These are phyloP conservation scores for Drosophila ezoana DNA, from an alignment of 2,888 invertebrate genomes.

Conservation along the genomic window DNA sequence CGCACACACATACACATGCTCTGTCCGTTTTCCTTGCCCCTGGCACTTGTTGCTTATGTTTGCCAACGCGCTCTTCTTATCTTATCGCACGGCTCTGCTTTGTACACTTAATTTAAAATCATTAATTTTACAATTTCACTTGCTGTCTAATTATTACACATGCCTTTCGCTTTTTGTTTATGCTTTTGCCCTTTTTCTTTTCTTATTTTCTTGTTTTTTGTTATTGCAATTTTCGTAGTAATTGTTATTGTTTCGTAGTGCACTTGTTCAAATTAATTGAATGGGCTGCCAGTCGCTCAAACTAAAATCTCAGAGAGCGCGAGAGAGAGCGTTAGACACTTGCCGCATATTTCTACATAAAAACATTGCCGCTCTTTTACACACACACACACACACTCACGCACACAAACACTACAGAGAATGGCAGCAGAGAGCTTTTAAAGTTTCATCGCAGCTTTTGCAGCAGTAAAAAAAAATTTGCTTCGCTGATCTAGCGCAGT, in stretches of 20 bases:
- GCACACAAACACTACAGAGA: slow-evolving; percentile 4
- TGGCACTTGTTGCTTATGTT: slow-evolving; percentile 65
- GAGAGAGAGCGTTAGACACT: slow-evolving; percentile 40
- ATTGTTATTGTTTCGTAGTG: slow-evolving; percentile 72
- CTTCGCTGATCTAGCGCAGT: slow-evolving; percentile 55
- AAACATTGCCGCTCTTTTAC: slow-evolving; percentile 43
- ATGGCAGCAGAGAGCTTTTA: slow-evolving; percentile 40
- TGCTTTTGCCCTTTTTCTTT: slow-evolving; percentile 32
- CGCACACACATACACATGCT: slow-evolving; percentile 3
- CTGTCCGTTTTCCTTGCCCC: slow-evolving; percentile 34
- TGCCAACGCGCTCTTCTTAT: slow-evolving; percentile 61
- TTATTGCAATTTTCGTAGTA: slow-evolving; percentile 51
- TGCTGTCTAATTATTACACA: slow-evolving; percentile 55
- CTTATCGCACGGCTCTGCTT: slow-evolving; percentile 61
- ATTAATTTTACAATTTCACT: slow-evolving; percentile 66
- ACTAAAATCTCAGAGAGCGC: slow-evolving; percentile 15
- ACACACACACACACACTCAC: slow-evolving; percentile 15
- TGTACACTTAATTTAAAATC: slow-evolving; percentile 75
- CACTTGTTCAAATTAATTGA: slow-evolving; percentile 79
- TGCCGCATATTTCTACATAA: slow-evolving; percentile 54
- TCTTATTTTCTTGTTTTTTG: slow-evolving; percentile 18
- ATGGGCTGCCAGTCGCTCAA: slow-evolving; percentile 53
- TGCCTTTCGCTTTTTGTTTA: slow-evolving; percentile 48
- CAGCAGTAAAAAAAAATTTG: slow-evolving; percentile 49
- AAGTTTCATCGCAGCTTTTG: slow-evolving; percentile 56